Evolutionary conservation across 2,113 vertebrate genomes (phyloP).

Genomic region (Tursiops truncatus): DNA sequence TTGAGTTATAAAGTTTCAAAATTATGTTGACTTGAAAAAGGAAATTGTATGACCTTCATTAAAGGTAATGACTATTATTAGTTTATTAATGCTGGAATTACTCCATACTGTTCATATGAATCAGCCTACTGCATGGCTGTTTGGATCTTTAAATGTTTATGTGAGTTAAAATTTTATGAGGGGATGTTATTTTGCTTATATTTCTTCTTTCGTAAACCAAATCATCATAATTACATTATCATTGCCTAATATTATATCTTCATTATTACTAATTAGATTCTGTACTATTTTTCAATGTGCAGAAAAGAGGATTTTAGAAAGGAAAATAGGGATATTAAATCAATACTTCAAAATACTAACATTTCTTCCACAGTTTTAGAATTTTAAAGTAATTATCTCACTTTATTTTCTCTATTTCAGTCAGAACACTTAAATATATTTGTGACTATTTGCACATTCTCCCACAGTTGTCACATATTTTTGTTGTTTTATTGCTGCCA

Average conservation of each 20-base stretch:
- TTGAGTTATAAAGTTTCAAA: slow-evolving; percentile 31
- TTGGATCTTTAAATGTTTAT: slow-evolving; percentile 70
- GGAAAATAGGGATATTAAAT: slow-evolving; percentile 52
- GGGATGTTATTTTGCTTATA: slow-evolving; percentile 56
- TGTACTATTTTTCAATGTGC: slow-evolving; percentile 2
- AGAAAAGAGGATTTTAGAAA: slow-evolving; percentile 15
- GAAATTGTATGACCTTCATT: slow-evolving; percentile 49
- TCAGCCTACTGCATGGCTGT: slow-evolving; percentile 23
- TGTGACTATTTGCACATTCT: slow-evolving; percentile 10
- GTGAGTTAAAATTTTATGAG: slow-evolving; percentile 75
- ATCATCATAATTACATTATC: slow-evolving; percentile 57
- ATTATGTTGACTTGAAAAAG: slow-evolving; percentile 55
- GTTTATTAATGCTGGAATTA: slow-evolving; percentile 56
- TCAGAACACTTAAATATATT: slow-evolving; percentile 23
- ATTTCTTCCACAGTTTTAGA: background rate
- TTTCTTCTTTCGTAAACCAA: slow-evolving; percentile 61
- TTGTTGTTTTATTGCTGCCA: background rate
- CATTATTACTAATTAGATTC: slow-evolving; percentile 63
- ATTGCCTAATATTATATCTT: slow-evolving; percentile 60
- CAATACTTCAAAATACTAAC: slow-evolving; percentile 53
- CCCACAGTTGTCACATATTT: background rate
- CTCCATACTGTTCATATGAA: slow-evolving; percentile 46
- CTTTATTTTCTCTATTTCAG: slow-evolving; percentile 44
- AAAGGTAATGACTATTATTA: slow-evolving; percentile 50
- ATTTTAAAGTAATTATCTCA: slow-evolving; percentile 30